Conservation (phyloP, 2,888 invertebrate genomes). For the Esperia sulphurella region DNA sequence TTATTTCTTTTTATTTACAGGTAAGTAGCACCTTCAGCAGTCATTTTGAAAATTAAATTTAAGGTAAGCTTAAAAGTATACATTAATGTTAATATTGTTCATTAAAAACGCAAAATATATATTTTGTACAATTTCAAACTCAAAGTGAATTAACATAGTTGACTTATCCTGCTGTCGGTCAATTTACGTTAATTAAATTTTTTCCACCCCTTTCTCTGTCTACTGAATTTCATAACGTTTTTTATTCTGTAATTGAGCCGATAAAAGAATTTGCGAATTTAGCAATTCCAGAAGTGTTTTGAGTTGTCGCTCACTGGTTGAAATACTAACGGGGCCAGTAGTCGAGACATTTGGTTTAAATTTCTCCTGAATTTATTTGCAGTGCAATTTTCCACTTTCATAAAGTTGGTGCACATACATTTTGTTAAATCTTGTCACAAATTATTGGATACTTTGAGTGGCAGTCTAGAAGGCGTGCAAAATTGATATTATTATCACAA, state of each 20-base stretch:
- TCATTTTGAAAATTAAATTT: background rate
- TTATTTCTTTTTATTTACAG: slow-evolving; percentile 8
- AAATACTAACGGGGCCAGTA: too few species aligned
- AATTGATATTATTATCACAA: too few species aligned
- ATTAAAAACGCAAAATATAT: too few species aligned
- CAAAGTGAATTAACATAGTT: slow-evolving; percentile 6
- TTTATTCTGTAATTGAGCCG: background rate
- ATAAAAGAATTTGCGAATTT: background rate
- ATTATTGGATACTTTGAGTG: too few species aligned
- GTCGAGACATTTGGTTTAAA: too few species aligned
- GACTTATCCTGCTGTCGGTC: slow-evolving; percentile 3
- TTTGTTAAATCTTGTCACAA: too few species aligned
- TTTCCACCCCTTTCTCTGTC: slow-evolving; percentile 8
- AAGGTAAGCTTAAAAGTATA: slow-evolving; percentile 1
- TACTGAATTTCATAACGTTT: slow-evolving; percentile 4
- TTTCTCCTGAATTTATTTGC: too few species aligned
- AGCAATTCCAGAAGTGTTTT: background rate
- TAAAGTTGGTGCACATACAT: too few species aligned
- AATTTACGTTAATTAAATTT: slow-evolving; percentile 10
- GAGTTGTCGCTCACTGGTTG: too few species aligned
- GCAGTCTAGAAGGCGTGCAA: too few species aligned
- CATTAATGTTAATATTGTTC: background rate
- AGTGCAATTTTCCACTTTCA: too few species aligned
- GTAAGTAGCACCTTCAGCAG: slow-evolving; percentile 6
- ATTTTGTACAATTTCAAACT: background rate